Percentiles rank a stretch among this genome's conserved stretches.
These are phyloP conservation scores for Steinernema feltiae DNA, from an alignment of 1,140 invertebrate species.

Conservation along the genomic window DNA sequence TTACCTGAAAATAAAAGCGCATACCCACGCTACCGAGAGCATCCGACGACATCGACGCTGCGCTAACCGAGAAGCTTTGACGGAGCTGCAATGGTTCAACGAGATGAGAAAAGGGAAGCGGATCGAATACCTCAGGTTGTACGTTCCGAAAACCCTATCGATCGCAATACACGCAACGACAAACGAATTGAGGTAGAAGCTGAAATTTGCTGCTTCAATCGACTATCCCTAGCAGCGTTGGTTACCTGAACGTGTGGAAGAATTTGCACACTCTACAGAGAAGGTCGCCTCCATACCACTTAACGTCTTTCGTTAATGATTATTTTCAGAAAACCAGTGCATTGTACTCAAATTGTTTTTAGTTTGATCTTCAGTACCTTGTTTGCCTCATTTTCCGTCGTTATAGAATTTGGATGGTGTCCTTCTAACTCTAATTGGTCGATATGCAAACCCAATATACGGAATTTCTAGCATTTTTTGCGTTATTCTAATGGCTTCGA, in stretches of 20 bases:
- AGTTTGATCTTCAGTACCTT: too few relatives aligned
- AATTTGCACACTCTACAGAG: conserved; percentile 52
- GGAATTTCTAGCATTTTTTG: too few relatives aligned
- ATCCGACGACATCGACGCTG: conserved; percentile 42
- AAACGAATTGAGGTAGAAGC: conserved; percentile 55
- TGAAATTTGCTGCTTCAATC: background rate
- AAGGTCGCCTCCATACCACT: conserved; percentile 55
- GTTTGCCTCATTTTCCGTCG: too few relatives aligned
- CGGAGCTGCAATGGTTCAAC: conserved; percentile 36
- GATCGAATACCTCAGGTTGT: conserved; percentile 46
- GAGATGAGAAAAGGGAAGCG: conserved; percentile 18
- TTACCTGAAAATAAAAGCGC: conserved; percentile 46
- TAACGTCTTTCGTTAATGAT: too few relatives aligned
- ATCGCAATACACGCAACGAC: conserved; percentile 55
- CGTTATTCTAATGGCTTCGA: too few relatives aligned
- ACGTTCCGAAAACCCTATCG: conserved; percentile 52
- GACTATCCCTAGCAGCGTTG: background rate
- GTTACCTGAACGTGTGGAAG: conserved; percentile 49
- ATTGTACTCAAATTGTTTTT: too few relatives aligned
- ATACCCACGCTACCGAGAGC: conserved; percentile 43
- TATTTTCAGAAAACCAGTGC: too few relatives aligned
- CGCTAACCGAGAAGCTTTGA: conserved; percentile 43
- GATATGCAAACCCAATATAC: too few relatives aligned
- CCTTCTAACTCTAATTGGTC: too few relatives aligned
- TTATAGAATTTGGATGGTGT: too few relatives aligned